Conservation (phyloP, 2,888 invertebrate species). For the Electrophaes corylata region DNA sequence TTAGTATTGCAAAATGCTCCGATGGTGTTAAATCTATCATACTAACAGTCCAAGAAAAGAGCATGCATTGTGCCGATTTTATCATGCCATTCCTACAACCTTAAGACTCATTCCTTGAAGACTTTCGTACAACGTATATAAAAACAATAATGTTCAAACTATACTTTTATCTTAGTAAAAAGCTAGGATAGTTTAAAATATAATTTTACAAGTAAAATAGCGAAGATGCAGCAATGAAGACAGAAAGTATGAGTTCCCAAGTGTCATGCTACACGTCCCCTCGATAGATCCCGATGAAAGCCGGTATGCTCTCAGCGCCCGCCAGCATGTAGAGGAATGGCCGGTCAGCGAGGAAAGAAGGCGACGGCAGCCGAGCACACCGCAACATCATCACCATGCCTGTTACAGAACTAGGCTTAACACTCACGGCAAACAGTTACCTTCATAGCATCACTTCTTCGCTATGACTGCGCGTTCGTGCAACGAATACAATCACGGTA, state of each 20-base stretch:
- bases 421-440: background rate
- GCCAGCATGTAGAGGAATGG: constrained; percentile 70
- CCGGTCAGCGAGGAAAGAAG: constrained; percentile 67
- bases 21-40: no score
- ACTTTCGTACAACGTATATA: background rate
- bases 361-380: constrained; percentile 56
- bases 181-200: background rate
- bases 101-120: no score
- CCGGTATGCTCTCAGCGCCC: constrained; percentile 28
- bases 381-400: constrained; percentile 75
- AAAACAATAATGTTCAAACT: background rate
- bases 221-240: background rate
- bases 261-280: background rate
- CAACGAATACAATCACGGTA: background rate
- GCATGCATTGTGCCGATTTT: background rate
- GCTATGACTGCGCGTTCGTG: background rate
- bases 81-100: background rate
- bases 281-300: background rate
- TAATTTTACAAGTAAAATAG: background rate
- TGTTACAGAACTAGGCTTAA: constrained; percentile 48
- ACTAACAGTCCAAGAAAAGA: no score
- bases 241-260: background rate
- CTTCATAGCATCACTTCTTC: background rate
- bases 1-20: no score
- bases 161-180: background rate